Percentiles rank a stretch among this genome's conserved stretches.
phyloP scores from a whole-genome alignment of 2,797 vertebrate species.

The Poeciliopsis turneri region DNA sequence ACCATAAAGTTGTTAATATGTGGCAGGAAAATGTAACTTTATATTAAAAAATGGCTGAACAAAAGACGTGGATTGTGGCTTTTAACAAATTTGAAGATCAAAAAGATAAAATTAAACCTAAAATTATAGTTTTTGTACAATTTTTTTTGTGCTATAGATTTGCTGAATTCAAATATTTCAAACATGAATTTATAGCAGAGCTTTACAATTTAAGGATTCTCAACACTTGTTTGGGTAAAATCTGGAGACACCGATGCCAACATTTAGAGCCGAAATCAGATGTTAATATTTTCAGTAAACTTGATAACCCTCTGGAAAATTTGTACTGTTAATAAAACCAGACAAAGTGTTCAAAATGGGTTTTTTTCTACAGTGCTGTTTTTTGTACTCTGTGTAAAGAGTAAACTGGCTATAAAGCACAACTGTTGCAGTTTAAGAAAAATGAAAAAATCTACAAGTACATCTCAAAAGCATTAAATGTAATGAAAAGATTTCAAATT shows the following conservation, averaged over 20 bases:
- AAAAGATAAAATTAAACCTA: background rate
- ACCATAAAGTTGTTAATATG: background rate
- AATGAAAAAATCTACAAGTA: background rate
- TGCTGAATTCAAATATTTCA: background rate
- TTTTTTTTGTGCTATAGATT: background rate
- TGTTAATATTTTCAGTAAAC: background rate
- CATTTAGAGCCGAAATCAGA: background rate
- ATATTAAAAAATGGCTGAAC: no score
- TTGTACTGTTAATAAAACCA: background rate
- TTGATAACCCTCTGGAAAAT: background rate
- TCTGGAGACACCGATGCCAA: background rate
- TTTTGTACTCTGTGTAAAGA: background rate
- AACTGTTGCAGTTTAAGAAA: background rate
- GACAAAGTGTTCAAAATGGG: background rate
- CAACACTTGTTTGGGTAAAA: background rate
- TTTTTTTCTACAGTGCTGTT: background rate
- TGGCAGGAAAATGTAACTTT: background rate
- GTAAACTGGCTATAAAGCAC: background rate
- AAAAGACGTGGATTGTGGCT: background rate
- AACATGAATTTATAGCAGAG: background rate
- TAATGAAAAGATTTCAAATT: no score
- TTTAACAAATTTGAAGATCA: background rate
- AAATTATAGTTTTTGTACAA: no score
- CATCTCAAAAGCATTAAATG: background rate
- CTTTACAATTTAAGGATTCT: background rate